Evolutionary conservation across 2,113 vertebrate species (phyloP), one percentile per base, ranked within the genome.

Genomic region (Daphoenositta chrysoptera): DNA sequence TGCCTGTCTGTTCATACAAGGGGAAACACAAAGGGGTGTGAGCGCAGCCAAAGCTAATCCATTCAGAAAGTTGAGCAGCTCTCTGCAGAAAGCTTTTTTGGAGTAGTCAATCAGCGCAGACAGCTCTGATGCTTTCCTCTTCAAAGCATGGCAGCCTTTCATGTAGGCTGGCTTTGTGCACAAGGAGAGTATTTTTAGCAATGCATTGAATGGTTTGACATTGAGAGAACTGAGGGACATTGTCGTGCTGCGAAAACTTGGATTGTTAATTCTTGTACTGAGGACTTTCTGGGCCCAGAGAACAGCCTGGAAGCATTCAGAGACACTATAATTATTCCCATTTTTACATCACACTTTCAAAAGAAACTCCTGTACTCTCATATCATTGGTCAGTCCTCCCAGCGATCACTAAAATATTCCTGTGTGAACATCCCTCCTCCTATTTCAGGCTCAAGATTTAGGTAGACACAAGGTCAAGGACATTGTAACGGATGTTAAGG

Each of bases 141-240:
- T 94, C 95, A 95, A 89, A 96, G 94, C 87, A 54, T 4, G 8
- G 51, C 3, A 2, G 80, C 83, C 85, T 92, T 94, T 95, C 73
- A 85, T 91, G 69, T 61, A 48, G 65, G 57, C 81, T 68, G 85
- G 37, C 85, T 90, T 82, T 80, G 86, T 93, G 91, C 88, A 87
- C 30, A 63, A 65, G 61, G 57, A 9, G 45, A 73, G 66, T 97
- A 95, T 96, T 96, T 97, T 95, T 96, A 96, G 95, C 81, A 33
- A 10, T 11, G 66, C 48, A 42, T 37, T 23, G 81, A 89, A 56
- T 45, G 58, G 70, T 83, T 86, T 94, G 91, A 94, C 91, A 94
- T 96, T 95, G 95, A 94, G 89, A 94, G 87, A 93, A 85, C 84
- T 72, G 89, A 94, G 73, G 54, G 53, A 85, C 87, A 11, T 57